A percentile compares a stretch with the other conserved stretches of the same genome.
Evolutionary conservation across 2,113 vertebrate species (phyloP).

Genomic region (Perognathus longimembris): DNA sequence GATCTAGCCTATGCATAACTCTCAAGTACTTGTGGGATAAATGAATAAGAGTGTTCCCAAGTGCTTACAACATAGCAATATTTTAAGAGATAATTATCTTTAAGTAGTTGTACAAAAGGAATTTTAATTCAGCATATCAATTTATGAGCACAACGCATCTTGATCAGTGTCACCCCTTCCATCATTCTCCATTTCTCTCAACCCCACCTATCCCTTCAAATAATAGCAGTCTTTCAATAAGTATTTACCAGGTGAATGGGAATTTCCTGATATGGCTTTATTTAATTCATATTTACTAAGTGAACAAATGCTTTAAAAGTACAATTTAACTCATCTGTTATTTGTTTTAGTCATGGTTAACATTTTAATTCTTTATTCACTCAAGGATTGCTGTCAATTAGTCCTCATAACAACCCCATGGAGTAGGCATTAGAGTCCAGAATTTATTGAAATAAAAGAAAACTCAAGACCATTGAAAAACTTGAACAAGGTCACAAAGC

Average conservation of each 20-base stretch:
- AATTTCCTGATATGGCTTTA: constrained; percentile 7
- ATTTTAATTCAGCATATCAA: no score
- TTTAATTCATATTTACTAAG: constrained; percentile 48
- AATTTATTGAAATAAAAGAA: no score
- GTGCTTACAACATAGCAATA: not conserved
- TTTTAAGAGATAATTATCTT: not conserved
- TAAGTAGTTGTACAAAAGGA: no score
- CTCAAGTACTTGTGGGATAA: constrained; percentile 1
- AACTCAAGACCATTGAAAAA: no score
- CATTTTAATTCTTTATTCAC: not conserved
- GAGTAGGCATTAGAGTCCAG: no score
- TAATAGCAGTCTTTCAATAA: not conserved
- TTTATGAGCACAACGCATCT: no score
- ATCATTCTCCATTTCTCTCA: no score
- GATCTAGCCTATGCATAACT: not conserved
- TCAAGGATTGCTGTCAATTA: constrained; percentile 5
- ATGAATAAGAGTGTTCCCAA: not conserved
- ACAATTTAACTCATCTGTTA: not conserved
- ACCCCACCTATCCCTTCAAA: no score
- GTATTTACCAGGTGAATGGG: not conserved
- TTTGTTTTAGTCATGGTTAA: constrained; percentile 10
- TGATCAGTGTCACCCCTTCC: no score
- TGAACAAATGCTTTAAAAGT: constrained; percentile 1
- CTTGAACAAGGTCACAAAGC: no score
- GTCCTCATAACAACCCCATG: not conserved